A percentile compares a stretch with the other conserved stretches of the same genome.
Conservation (phyloP, 2,888 invertebrate genomes). For the Mechanitis messenoides region DNA sequence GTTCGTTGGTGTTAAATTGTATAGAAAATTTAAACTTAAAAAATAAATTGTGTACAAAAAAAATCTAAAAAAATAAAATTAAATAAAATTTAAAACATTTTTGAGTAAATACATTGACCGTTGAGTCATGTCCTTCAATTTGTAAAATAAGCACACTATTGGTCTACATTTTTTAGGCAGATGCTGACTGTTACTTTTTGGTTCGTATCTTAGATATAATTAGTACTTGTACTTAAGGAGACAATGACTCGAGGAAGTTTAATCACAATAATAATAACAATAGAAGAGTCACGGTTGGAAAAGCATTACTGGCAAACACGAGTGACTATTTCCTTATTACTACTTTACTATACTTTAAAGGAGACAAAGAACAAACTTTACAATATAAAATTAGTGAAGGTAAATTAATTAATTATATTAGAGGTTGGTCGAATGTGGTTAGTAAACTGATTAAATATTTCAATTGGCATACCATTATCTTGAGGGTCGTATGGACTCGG, state of each 20-base stretch:
- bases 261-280: conserved; percentile 63
- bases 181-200: conserved; percentile 29
- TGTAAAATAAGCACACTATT: background rate
- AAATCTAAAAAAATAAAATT: too few relatives aligned
- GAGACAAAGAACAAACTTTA: conserved; percentile 20
- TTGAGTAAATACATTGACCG: too few relatives aligned
- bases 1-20: background rate
- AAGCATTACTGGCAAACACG: conserved; percentile 57
- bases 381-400: conserved; percentile 12
- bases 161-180: conserved; percentile 18
- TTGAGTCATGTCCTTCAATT: too few relatives aligned
- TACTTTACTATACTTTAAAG: conserved; percentile 34
- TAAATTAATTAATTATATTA: conserved; percentile 11
- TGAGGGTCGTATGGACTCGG: conserved; percentile 70
- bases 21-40: background rate
- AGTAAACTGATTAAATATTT: background rate
- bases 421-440: conserved; percentile 11
- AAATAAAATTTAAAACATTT: too few relatives aligned
- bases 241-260: conserved; percentile 61
- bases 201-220: conserved; percentile 46
- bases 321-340: conserved; percentile 61
- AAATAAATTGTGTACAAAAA: too few relatives aligned
- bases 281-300: conserved; percentile 59
- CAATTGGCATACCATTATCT: conserved; percentile 62
- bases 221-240: conserved; percentile 47